A percentile compares a stretch with the other conserved stretches of the same genome.
Evolutionary conservation across 2,113 vertebrate genomes (phyloP).

Genomic region (Pelusios castaneus): DNA sequence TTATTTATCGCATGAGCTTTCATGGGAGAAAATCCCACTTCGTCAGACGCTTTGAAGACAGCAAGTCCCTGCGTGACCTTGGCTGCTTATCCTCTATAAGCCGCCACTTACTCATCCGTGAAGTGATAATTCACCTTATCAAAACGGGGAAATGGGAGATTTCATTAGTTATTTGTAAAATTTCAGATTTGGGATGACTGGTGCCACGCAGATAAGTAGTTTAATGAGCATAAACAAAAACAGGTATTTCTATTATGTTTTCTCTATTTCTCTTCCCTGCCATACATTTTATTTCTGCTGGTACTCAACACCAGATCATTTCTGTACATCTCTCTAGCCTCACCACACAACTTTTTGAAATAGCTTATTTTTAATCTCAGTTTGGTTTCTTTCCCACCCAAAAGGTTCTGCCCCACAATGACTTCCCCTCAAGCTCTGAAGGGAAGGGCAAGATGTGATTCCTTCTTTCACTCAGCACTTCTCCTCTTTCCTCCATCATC

Average conservation of each 20-base stretch:
- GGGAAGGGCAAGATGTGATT: background rate
- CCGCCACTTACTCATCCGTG: conserved; percentile 10
- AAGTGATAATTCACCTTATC: conserved; percentile 16
- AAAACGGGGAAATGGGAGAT: background rate
- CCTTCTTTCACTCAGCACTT: background rate
- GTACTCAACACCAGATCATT: background rate
- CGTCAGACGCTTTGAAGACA: too few species aligned
- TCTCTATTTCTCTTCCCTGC: background rate
- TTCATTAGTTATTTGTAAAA: background rate
- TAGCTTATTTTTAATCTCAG: background rate
- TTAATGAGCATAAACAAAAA: too few species aligned
- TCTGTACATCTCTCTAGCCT: background rate
- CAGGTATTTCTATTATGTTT: background rate
- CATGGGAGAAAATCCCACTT: too few species aligned
- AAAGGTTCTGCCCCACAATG: background rate
- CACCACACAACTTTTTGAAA: background rate
- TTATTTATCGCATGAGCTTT: too few species aligned
- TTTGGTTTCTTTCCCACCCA: background rate
- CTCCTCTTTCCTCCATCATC: background rate
- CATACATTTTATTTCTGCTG: background rate
- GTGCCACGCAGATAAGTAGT: background rate
- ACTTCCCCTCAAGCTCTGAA: background rate
- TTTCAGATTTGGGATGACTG: background rate
- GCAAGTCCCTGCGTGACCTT: conserved; percentile 35
- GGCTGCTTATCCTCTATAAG: conserved; percentile 15